A percentile compares a stretch with the other conserved stretches of the same genome.
Evolutionary conservation across 2,888 invertebrate genomes (phyloP).

Genomic region (Sinotaia quadrata): DNA sequence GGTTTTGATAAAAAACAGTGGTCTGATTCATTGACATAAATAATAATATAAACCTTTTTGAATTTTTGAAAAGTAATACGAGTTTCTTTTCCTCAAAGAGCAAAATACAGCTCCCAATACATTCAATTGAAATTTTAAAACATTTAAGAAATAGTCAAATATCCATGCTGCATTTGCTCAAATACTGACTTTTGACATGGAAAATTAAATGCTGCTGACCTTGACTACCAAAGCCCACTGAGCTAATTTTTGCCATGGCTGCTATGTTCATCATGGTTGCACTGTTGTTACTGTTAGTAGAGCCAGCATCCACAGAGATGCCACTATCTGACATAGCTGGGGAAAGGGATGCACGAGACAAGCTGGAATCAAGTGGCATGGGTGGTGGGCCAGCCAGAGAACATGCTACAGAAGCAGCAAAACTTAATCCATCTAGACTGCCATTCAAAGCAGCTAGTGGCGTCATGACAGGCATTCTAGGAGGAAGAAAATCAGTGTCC

Average conservation of each 20-base stretch:
- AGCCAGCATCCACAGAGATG: constrained; percentile 69
- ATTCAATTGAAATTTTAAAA: no score
- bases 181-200: no score
- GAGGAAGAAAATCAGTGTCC: constrained; percentile 34
- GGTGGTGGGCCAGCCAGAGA: background rate
- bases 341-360: constrained; percentile 68
- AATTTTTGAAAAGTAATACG: no score
- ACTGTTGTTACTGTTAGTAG: constrained; percentile 63
- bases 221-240: constrained; percentile 20
- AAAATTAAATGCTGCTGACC: no score
- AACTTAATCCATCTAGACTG: constrained; percentile 20
- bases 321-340: constrained; percentile 72
- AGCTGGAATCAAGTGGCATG: constrained; percentile 36
- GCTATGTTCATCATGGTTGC: constrained; percentile 85
- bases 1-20: no score
- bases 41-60: no score
- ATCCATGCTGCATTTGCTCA: no score
- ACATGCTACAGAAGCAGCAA: constrained; percentile 25
- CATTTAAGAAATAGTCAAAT: no score
- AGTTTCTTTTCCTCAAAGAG: no score
- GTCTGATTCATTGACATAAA: no score
- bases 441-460: constrained; percentile 46
- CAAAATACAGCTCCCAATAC: no score
- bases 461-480: constrained; percentile 46
- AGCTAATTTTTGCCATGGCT: constrained; percentile 88